Evolutionary conservation across 2,113 vertebrate genomes (phyloP).

Genomic region (Sterna hirundo): DNA sequence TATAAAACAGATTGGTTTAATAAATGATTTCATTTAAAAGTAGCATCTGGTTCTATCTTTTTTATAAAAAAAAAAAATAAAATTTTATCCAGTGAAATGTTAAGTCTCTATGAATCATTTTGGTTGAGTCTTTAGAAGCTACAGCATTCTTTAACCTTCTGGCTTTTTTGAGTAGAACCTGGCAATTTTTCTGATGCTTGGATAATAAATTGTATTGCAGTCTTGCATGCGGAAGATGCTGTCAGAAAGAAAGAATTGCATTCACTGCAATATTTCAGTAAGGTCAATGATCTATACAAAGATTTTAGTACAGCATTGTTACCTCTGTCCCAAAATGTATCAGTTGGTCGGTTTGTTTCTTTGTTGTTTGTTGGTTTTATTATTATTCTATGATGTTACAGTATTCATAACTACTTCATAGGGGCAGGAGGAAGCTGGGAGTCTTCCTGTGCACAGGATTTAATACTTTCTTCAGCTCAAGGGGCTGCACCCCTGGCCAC

Average conservation of each 20-base stretch:
- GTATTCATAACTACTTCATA: background rate
- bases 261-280: background rate
- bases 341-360: background rate
- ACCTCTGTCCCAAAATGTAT: background rate
- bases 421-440: background rate
- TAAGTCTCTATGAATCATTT: constrained; percentile 54
- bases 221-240: background rate
- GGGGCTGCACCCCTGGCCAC: background rate
- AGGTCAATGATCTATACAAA: background rate
- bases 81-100: constrained; percentile 71
- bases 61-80: constrained; percentile 71
- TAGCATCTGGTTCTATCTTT: constrained; percentile 72
- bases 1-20: constrained; percentile 73
- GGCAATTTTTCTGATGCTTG: background rate
- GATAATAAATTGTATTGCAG: background rate
- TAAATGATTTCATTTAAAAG: constrained; percentile 75
- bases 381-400: background rate
- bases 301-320: background rate
- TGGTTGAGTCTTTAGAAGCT: background rate
- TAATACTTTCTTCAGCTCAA: background rate
- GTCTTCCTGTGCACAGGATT: background rate
- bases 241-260: background rate
- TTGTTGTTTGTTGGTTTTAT: background rate
- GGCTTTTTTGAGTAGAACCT: background rate
- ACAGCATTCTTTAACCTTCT: background rate